Conservation (phyloP, 2,797 vertebrate species). For the Caiman crocodilus region DNA sequence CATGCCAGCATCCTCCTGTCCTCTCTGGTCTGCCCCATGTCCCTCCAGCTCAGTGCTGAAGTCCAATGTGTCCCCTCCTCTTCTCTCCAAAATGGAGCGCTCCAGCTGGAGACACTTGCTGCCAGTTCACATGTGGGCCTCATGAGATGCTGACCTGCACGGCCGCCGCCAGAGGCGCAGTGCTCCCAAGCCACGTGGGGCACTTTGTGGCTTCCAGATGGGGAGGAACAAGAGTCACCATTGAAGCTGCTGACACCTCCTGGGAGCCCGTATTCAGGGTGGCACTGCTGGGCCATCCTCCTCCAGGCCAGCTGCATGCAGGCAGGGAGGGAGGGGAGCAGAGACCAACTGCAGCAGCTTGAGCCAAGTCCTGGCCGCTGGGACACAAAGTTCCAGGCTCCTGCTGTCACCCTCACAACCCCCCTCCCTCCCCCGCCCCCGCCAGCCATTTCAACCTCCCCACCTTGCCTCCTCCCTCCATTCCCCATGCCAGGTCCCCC, state of each 20-base stretch:
- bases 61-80: not conserved
- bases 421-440: not conserved
- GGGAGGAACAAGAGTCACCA: not conserved
- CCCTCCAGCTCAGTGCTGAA: not conserved
- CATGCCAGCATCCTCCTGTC: not conserved
- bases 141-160: not conserved
- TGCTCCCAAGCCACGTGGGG: too few relatives aligned
- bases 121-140: not conserved
- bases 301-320: not conserved
- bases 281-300: not conserved
- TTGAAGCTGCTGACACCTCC: not conserved
- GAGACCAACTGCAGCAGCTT: not conserved
- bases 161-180: not conserved
- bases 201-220: not conserved
- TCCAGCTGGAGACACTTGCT: not conserved
- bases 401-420: not conserved
- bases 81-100: not conserved
- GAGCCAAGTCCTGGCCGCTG: not conserved
- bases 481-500: not conserved
- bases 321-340: not conserved
- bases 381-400: accelerated
- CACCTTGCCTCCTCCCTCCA: not conserved
- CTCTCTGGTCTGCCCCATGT: not conserved
- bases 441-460: not conserved
- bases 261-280: not conserved